Percentiles rank a stretch among this genome's conserved stretches.
Evolutionary conservation across 2,888 invertebrate species (phyloP).

Genomic region (Mesorhabditis belari): DNA sequence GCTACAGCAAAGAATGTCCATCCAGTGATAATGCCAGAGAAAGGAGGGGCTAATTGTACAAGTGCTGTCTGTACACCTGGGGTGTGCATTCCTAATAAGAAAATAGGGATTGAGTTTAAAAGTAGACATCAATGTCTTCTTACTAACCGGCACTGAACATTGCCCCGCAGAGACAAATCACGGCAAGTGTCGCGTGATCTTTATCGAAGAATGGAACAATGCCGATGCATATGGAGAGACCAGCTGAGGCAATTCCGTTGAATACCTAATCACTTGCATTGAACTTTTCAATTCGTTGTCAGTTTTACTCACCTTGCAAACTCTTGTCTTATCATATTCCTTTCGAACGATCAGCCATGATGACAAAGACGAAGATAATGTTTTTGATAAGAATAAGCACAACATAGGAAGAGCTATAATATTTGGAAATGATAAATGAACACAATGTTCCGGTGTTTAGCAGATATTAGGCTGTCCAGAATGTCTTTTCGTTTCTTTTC

Average conservation of each 20-base stretch:
- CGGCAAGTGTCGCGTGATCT: conserved; percentile 38
- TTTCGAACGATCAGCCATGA: conserved; percentile 39
- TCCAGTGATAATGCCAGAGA: conserved; percentile 49
- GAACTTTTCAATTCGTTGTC: no score
- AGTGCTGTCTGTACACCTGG: conserved; percentile 49
- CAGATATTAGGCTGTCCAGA: no score
- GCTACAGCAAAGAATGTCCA: conserved; percentile 40
- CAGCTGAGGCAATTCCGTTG: conserved; percentile 44
- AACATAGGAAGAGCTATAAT: conserved; percentile 45
- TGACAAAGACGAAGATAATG: conserved; percentile 40
- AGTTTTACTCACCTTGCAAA: conserved; percentile 42
- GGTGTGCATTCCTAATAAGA: conserved; percentile 36
- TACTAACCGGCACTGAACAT: conserved; percentile 46
- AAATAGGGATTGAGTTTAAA: not conserved
- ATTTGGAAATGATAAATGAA: no score
- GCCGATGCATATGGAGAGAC: conserved; percentile 41
- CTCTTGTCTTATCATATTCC: conserved; percentile 32
- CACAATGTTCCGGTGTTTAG: no score
- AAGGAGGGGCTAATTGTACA: conserved; percentile 47
- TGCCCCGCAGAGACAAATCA: conserved; percentile 42
- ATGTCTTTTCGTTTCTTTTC: no score
- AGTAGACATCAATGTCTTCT: no score
- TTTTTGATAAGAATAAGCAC: conserved; percentile 46
- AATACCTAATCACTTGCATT: no score
- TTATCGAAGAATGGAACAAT: conserved; percentile 44